These are phyloP conservation scores for Drosophila glabriapex DNA, from an alignment of 2,888 invertebrate genomes.

Conservation along the genomic window DNA sequence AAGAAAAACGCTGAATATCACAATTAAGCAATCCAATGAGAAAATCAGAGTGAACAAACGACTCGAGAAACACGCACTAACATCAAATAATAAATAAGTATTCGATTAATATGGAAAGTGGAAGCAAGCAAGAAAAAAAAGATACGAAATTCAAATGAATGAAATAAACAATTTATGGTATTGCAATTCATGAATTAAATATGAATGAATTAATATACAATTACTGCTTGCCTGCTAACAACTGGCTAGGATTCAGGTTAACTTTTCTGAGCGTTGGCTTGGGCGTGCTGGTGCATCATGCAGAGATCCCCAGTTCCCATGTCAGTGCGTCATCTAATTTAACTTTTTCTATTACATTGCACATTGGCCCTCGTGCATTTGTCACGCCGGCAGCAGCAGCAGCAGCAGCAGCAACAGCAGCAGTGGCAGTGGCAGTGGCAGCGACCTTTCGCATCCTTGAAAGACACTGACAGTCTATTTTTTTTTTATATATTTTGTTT, in stretches of 20 bases:
- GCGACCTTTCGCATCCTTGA: conserved; percentile 63
- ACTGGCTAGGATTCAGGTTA: not conserved
- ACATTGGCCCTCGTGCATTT: conserved; percentile 71
- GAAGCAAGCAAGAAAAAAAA: not conserved
- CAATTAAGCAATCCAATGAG: not conserved
- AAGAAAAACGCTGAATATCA: not conserved
- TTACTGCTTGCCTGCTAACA: not conserved
- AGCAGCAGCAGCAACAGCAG: not conserved
- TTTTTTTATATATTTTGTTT: conserved; percentile 25
- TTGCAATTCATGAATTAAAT: not conserved
- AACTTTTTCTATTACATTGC: conserved; percentile 80
- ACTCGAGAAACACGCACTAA: not conserved
- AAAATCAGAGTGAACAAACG: not conserved
- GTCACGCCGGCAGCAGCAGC: conserved; percentile 54
- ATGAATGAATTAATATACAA: not conserved
- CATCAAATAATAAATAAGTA: not conserved
- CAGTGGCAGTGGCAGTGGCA: conserved; percentile 4
- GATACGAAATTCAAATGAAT: not conserved
- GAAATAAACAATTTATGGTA: not conserved
- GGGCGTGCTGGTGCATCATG: conserved; percentile 10
- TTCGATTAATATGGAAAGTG: not conserved
- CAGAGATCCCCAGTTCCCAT: conserved; percentile 34
- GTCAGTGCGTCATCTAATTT: conserved; percentile 76
- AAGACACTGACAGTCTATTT: conserved; percentile 59
- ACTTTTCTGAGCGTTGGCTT: not conserved